A percentile compares a stretch with the other conserved stretches of the same genome.
These are phyloP conservation scores for Gallinago paraguaiae DNA, from an alignment of 2,113 vertebrate genomes.

Conservation along the genomic window DNA sequence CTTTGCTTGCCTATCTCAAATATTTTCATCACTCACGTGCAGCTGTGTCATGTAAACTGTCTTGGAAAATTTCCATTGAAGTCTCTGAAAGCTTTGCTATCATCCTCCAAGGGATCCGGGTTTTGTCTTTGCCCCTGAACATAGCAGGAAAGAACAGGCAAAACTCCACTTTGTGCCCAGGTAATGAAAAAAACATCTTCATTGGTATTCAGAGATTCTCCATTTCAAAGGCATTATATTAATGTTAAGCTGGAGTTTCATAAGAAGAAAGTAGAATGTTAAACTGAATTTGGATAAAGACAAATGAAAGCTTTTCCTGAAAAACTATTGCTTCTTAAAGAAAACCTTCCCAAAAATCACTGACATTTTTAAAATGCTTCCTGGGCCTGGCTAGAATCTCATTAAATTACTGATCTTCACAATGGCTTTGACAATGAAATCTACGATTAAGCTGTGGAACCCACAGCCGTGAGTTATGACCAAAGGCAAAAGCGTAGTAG, in stretches of 20 bases:
- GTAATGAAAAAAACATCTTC: not conserved
- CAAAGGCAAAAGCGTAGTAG: not conserved
- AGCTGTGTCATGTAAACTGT: not conserved
- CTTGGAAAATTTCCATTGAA: not conserved
- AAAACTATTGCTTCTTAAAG: not conserved
- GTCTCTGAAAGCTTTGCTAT: not conserved
- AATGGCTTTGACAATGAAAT: conserved; percentile 27
- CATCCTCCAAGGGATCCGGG: not conserved
- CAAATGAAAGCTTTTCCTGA: not conserved
- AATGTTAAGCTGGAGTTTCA: not conserved
- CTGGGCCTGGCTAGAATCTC: conserved; percentile 1
- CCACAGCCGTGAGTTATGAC: not conserved
- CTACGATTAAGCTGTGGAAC: conserved; percentile 5
- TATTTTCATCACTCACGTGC: not conserved
- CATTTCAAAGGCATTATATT: not conserved
- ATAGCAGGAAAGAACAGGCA: not conserved
- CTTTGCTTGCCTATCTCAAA: not conserved
- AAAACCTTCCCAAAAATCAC: conserved; percentile 11
- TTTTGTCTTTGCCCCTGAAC: not conserved
- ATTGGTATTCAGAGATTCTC: not conserved
- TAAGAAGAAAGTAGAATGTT: not conserved
- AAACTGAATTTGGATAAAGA: conserved; percentile 1
- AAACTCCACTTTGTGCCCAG: not conserved
- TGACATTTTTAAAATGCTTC: conserved; percentile 12
- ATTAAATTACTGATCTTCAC: conserved; percentile 18